These are phyloP conservation scores for Furcula furcula DNA, from an alignment of 2,888 invertebrate genomes.

Conservation along the genomic window DNA sequence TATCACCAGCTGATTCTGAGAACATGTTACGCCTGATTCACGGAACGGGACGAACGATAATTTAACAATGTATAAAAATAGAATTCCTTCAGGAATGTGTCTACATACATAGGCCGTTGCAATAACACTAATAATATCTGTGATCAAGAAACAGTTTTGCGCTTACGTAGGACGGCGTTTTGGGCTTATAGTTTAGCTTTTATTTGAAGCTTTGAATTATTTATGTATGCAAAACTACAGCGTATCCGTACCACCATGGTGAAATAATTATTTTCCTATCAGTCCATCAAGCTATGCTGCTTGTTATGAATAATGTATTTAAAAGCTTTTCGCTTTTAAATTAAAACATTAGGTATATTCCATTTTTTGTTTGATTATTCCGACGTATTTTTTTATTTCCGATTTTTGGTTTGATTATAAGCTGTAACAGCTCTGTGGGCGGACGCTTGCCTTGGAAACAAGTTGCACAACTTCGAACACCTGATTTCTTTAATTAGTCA, in stretches of 20 bases:
- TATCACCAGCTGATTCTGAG: slow-evolving; percentile 51
- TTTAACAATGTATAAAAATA: slow-evolving; percentile 55
- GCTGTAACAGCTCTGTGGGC: too few species aligned
- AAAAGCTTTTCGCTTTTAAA: too few species aligned
- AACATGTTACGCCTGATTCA: slow-evolving; percentile 56
- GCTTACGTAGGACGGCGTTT: slow-evolving; percentile 13
- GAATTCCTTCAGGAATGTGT: slow-evolving; percentile 49
- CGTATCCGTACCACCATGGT: background rate
- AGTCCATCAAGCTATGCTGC: too few species aligned
- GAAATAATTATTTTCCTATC: background rate
- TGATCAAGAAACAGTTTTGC: slow-evolving; percentile 18
- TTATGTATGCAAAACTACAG: background rate
- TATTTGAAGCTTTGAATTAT: background rate
- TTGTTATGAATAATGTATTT: too few species aligned
- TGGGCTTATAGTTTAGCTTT: background rate
- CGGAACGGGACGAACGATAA: slow-evolving; percentile 52
- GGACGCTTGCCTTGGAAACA: too few species aligned
- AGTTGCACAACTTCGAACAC: too few species aligned
- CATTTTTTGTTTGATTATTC: too few species aligned
- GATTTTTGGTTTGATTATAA: too few species aligned
- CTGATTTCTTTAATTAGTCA: too few species aligned
- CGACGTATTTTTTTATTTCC: too few species aligned
- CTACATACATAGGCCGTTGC: slow-evolving; percentile 32
- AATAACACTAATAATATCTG: slow-evolving; percentile 28
- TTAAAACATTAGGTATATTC: too few species aligned